A percentile compares a stretch with the other conserved stretches of the same genome.
phyloP scores from a whole-genome alignment of 2,113 vertebrate species.

The Bubo scandiacus region DNA sequence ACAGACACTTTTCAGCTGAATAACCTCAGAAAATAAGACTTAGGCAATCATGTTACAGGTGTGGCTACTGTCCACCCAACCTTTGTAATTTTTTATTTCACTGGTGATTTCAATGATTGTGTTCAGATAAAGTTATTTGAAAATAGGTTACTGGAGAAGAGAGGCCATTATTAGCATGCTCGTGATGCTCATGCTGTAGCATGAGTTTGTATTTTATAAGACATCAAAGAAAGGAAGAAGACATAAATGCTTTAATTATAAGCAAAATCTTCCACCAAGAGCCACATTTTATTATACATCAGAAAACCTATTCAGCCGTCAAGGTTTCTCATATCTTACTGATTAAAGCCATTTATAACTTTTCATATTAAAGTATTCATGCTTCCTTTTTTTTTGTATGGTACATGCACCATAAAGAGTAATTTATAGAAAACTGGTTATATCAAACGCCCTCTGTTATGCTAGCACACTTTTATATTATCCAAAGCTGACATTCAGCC shows the following conservation, averaged over 20 bases:
- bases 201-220: not conserved
- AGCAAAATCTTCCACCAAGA: not conserved
- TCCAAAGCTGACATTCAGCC: not conserved
- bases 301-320: not conserved
- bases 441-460: not conserved
- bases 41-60: not conserved
- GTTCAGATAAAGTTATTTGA: not conserved
- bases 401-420: not conserved
- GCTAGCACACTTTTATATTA: not conserved
- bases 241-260: not conserved
- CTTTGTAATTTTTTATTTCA: not conserved
- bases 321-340: not conserved
- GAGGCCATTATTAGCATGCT: not conserved
- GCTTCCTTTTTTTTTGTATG: not conserved
- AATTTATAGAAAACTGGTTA: not conserved
- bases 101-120: not conserved
- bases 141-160: not conserved
- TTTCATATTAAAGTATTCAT: not conserved
- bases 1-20: not conserved
- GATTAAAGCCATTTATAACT: not conserved
- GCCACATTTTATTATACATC: not conserved
- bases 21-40: not conserved
- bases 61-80: not conserved
- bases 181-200: not conserved
- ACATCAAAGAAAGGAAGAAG: not conserved